Evolutionary conservation across 2,113 vertebrate genomes (phyloP).

Genomic region (Clarias macrocephalus): DNA sequence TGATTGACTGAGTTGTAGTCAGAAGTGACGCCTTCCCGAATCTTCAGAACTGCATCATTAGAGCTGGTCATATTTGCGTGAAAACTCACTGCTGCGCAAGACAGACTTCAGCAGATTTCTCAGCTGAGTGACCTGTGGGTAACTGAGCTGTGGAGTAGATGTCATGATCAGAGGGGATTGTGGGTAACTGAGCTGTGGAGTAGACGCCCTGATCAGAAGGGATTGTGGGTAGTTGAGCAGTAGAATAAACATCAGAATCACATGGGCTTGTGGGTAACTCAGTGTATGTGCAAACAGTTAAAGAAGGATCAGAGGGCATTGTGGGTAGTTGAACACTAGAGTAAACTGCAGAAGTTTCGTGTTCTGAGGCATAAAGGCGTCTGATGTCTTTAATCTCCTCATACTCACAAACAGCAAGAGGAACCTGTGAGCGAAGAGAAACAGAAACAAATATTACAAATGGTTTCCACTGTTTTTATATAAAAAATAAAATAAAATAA

Average conservation of each 20-base stretch:
- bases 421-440: too few species aligned
- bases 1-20: too few species aligned
- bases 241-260: not conserved
- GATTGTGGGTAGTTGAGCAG: not conserved
- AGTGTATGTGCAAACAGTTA: not conserved
- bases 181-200: conserved; percentile 21
- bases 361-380: conserved; percentile 59
- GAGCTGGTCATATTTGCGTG: too few species aligned
- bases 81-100: too few species aligned
- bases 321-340: not conserved
- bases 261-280: not conserved
- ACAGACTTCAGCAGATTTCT: too few species aligned
- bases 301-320: not conserved
- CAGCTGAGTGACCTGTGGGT: too few species aligned
- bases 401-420: not conserved
- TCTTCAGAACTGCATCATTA: too few species aligned
- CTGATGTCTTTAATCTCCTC: not conserved
- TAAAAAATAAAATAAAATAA: too few species aligned
- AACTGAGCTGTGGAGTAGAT: not conserved
- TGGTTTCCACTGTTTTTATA: not conserved
- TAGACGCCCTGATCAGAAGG: not conserved
- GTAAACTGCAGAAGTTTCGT: conserved; percentile 54
- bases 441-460: not conserved
- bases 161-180: not conserved
- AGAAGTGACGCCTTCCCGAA: too few species aligned